Conservation (phyloP, 2,888 invertebrate species). For the Melipona bicolor region DNA sequence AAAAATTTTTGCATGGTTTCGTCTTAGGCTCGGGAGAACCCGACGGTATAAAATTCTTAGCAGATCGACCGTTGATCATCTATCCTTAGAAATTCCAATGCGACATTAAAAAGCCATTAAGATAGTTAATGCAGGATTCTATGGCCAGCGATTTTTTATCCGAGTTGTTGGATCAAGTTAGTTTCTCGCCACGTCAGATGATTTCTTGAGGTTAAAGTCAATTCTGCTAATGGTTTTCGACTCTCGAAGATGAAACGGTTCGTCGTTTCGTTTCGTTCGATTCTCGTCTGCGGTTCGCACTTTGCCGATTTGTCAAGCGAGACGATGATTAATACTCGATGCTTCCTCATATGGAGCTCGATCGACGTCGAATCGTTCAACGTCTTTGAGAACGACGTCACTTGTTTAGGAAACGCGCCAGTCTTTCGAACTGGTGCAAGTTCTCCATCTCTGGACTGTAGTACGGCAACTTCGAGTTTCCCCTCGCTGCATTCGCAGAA, state of each 20-base stretch:
- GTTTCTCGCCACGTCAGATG: constrained; percentile 5
- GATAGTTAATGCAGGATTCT: constrained; percentile 45
- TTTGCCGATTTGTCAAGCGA: neutral
- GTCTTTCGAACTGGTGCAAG: neutral
- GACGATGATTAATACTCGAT: neutral
- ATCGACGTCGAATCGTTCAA: neutral
- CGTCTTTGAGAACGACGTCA: neutral
- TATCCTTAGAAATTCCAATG: constrained; percentile 51
- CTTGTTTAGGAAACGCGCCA: neutral
- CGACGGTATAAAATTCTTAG: constrained; percentile 34
- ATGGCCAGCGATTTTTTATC: constrained; percentile 51
- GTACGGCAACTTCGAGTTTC: too few species aligned
- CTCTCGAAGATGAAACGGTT: neutral
- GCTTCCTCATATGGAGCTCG: neutral
- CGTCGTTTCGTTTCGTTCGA: neutral
- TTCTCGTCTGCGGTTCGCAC: too few species aligned
- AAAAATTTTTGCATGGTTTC: constrained; percentile 14
- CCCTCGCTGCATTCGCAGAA: neutral
- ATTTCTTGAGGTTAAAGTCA: constrained; percentile 42
- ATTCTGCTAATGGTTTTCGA: neutral
- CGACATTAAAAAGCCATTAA: constrained; percentile 75
- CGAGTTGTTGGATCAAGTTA: constrained; percentile 15
- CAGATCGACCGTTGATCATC: constrained; percentile 51
- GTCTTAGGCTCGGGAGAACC: neutral
- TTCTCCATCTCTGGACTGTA: neutral